A percentile compares a stretch with the other conserved stretches of the same genome.
Evolutionary conservation across 1,140 invertebrate species (phyloP).

Genomic region (Gonatopus flavifemur): DNA sequence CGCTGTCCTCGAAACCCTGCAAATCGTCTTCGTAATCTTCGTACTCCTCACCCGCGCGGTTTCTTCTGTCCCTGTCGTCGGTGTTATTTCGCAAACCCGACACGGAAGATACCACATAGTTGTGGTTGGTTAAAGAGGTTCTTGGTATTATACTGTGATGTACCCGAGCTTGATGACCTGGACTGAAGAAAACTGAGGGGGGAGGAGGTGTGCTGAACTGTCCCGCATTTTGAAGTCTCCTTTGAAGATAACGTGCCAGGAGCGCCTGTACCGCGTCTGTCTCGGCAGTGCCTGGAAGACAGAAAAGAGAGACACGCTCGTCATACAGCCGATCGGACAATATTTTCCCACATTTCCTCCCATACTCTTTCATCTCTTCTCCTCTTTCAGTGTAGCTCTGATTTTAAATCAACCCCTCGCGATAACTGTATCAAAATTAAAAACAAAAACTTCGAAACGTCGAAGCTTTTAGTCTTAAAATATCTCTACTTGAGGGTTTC

Average conservation of each 20-base stretch:
- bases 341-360: background rate
- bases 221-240: conserved; percentile 36
- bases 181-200: conserved; percentile 40
- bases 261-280: conserved; percentile 42
- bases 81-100: conserved; percentile 18
- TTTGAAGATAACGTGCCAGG: conserved; percentile 42
- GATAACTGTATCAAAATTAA: no score
- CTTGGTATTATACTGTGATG: no score
- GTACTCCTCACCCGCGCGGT: conserved; percentile 33
- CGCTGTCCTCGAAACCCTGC: conserved; percentile 42
- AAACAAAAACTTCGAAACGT: no score
- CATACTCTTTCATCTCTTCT: background rate
- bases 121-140: no score
- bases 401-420: no score
- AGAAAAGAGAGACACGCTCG: conserved; percentile 38
- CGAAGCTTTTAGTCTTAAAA: no score
- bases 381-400: background rate
- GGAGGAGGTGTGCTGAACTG: conserved; percentile 42
- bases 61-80: conserved; percentile 24
- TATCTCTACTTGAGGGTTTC: no score
- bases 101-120: no score
- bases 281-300: conserved; percentile 40
- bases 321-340: conserved; percentile 20
- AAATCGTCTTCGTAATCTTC: conserved; percentile 46
- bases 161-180: conserved; percentile 24